Evolutionary conservation across 2,888 invertebrate genomes (phyloP), one percentile per base, ranked within the genome.

Genomic region (Tenthredo livida): DNA sequence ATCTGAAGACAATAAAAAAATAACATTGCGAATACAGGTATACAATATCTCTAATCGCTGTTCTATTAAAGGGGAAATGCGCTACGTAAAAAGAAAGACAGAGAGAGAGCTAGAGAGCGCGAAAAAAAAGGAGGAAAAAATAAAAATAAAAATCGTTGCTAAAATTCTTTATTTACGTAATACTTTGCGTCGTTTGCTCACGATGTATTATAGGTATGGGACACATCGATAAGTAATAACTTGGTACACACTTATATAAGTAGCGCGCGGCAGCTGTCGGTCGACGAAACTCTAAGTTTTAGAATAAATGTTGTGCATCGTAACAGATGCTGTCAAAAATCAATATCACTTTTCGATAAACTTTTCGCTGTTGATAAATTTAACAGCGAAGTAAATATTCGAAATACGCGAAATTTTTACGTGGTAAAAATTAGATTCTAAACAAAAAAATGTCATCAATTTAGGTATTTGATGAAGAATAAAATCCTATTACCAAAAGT

Each of bases 241-340:
- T 67, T 21, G 25, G 15, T 40, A 37, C n/a, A n/a, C n/a, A n/a
- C 10, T 33, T n/a, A n/a, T 37, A 70, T 37, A 70, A 40, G 72
- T 43, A 21, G 43, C 37, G 12, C 47, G 33, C 73, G n/a, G 25
- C 77, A 77, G 47, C 50, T 77, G 77, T 73, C 72, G 43, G 21
- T 77, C 50, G 50, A 25, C 54, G 17, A 77, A 77, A 50, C 54
- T 54, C 77, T 77, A 77, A 77, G 33, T 77, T 77, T 50, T 77
- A 50, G 77, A 77, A 77, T 77, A 77, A 77, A 77, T 54, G 77
- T 77, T 77, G 54, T 54, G 47, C 33, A 50, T 54, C 17, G 43
- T 21, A 54, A 77, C 40, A 77, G 54, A 77, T 77, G 77, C 15
- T 29, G 9, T 77, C 29, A 17, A 77, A 77, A 77, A 77, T 77